phyloP scores from a whole-genome alignment of 2,888 invertebrate species.

The Ochlodes sylvanus region DNA sequence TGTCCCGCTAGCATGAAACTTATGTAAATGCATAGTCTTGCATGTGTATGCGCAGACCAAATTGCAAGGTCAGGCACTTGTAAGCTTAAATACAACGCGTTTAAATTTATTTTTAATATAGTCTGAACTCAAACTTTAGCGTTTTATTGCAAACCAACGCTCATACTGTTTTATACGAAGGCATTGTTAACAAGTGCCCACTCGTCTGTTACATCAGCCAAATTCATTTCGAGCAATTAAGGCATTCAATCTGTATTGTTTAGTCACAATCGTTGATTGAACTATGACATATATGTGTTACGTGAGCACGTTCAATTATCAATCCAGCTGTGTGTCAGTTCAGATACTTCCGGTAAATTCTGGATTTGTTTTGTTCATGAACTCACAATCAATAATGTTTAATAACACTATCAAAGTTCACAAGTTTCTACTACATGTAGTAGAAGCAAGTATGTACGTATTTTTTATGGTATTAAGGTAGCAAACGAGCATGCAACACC shows the following conservation, averaged over 20 bases:
- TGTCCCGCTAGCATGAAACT: too few relatives aligned
- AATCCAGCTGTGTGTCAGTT: not conserved
- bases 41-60: too few relatives aligned
- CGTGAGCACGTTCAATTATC: not conserved
- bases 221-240: conserved; percentile 6
- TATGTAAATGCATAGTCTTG: too few relatives aligned
- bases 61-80: too few relatives aligned
- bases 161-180: not conserved
- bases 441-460: too few relatives aligned
- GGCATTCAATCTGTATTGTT: conserved; percentile 12
- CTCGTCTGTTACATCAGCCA: conserved; percentile 1
- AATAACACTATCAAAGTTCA: too few relatives aligned
- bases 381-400: too few relatives aligned
- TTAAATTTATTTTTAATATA: too few relatives aligned
- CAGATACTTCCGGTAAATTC: not conserved
- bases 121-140: not conserved
- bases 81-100: too few relatives aligned
- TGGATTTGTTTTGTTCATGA: not conserved
- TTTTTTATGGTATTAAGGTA: too few relatives aligned
- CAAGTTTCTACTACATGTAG: too few relatives aligned
- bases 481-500: too few relatives aligned
- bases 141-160: not conserved
- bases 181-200: not conserved
- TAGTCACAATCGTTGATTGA: conserved; percentile 1
- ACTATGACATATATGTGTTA: not conserved